A percentile compares a stretch with the other conserved stretches of the same genome.
phyloP scores from a whole-genome alignment of 2,113 vertebrate genomes.

The Cryptotis parvus region DNA sequence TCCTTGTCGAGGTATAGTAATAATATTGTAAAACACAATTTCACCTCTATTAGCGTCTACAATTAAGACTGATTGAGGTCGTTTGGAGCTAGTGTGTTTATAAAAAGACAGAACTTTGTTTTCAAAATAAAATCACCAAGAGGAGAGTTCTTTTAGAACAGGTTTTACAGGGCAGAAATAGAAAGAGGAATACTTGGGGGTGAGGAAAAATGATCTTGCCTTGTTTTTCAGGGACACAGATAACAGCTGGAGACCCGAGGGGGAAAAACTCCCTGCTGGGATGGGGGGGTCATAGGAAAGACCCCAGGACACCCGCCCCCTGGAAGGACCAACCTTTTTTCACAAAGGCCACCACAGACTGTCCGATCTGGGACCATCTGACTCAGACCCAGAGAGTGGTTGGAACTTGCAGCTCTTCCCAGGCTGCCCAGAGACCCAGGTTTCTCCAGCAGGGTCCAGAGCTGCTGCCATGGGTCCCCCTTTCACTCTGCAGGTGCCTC shows the following conservation, averaged over 20 bases:
- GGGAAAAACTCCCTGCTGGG: background rate
- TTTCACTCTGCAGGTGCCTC: background rate
- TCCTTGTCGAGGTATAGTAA: conserved; percentile 36
- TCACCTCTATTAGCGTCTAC: conserved; percentile 5
- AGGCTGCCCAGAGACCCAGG: background rate
- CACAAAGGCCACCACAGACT: background rate
- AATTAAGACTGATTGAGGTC: conserved; percentile 37
- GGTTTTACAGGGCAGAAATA: background rate
- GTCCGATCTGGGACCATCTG: background rate
- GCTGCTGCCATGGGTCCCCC: background rate
- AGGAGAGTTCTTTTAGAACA: background rate
- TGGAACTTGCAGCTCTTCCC: background rate
- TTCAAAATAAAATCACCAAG: conserved; percentile 37
- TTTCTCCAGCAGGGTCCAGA: background rate
- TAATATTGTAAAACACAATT: conserved; percentile 44
- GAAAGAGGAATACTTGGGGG: background rate
- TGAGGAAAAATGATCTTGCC: conserved; percentile 31
- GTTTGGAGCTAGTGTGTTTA: conserved; percentile 4
- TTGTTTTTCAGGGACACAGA: background rate
- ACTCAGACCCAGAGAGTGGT: background rate
- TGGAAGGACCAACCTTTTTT: background rate
- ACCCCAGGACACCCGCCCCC: background rate
- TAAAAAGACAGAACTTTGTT: conserved; percentile 4
- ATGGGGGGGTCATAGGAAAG: background rate
- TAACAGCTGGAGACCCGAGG: background rate